phyloP scores from a whole-genome alignment of 2,113 vertebrate species.

The Lophura nycthemera region DNA sequence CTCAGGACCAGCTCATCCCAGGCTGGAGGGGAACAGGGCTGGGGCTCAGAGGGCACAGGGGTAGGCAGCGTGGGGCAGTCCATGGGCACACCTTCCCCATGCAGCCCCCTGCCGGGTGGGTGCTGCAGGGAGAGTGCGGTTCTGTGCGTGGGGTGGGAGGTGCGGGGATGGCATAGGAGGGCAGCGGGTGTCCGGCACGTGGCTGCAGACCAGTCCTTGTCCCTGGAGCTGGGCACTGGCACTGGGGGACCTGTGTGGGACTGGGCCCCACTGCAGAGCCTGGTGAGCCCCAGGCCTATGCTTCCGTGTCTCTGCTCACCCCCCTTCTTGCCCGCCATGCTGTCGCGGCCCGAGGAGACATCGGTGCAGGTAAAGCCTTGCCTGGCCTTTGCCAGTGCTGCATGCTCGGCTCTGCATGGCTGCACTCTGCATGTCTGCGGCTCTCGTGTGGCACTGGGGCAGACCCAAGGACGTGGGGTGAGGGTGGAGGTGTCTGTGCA shows the following conservation, averaged over 20 bases:
- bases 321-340: slow-evolving; percentile 61
- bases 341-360: slow-evolving; percentile 43
- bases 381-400: neutral
- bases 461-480: accelerated
- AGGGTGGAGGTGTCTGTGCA: neutral
- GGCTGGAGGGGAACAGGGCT: neutral
- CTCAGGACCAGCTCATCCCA: neutral
- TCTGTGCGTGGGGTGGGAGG: accelerated
- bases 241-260: neutral
- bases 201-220: neutral
- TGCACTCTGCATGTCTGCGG: neutral
- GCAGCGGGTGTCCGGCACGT: neutral
- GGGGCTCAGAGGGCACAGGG: neutral
- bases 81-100: neutral
- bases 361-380: slow-evolving; percentile 57
- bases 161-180: neutral
- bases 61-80: too few species aligned
- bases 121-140: neutral
- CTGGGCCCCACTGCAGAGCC: neutral
- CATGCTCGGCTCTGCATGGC: slow-evolving; percentile 59
- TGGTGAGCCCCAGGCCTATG: neutral
- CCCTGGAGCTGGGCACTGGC: neutral
- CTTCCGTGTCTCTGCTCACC: slow-evolving; percentile 22
- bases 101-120: neutral
- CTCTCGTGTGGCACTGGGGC: accelerated